Evolutionary conservation across 2,113 vertebrate genomes (phyloP), one percentile per base, ranked within the genome.

Genomic region (Clarias macrocephalus): DNA sequence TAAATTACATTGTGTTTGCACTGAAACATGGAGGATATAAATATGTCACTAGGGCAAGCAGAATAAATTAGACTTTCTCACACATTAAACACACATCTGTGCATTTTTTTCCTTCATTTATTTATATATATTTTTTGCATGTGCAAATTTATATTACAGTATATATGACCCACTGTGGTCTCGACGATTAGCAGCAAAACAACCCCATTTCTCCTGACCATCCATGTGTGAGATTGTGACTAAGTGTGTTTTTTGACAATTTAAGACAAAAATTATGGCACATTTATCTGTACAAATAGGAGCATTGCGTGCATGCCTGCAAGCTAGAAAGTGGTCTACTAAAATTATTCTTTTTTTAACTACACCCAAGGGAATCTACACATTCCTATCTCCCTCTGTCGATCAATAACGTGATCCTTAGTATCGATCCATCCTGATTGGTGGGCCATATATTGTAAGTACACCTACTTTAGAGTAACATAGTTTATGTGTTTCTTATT

Each of bases 361-460:
- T 28, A 57, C n/a, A 80, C 59, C 59, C 4, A 5, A 28, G 59
- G 85, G 48, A 25, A 9, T 62, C 54, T 70, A 73, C 68, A 82
- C 85, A 82, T 28, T 82, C 66, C n/a, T 66, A 59, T 84, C 48
- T 72, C 66, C 57, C 37, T 52, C 16, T 68, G 59, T 48, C 65
- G 80, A 65, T 87, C 86, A 83, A 76, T 87, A 87, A 62, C 21
- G 37, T 72, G 57, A 28, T 30, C 12, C 80, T 25, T 48, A 68
- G n/a, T 57, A 75, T 87, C 68, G 68, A 87, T 54, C 33, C 9
- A 3, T n/a, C 19, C 59, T 75, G 80, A 82, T 87, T 75, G 66
- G 80, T 54, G 30, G 62, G 62, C 57, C 75, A 80, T 56, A 56
- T 79, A 37, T 37, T 37, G 33, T 37, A 65, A 80, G 30, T 16